These are phyloP conservation scores for Tragelaphus imberbis DNA, from an alignment of 2,113 vertebrate genomes.

Conservation along the genomic window DNA sequence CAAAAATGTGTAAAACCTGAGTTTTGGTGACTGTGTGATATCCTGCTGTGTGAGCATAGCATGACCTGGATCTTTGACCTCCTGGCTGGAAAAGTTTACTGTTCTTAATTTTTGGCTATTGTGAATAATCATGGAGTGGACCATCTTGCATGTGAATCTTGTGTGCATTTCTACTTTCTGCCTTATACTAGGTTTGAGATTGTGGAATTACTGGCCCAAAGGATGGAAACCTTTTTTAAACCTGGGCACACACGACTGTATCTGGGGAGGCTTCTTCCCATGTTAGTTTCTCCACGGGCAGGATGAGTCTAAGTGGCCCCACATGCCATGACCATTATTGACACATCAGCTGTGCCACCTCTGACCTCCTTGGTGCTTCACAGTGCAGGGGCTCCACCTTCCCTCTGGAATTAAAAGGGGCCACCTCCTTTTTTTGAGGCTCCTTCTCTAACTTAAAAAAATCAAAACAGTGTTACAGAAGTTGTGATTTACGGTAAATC, in stretches of 20 bases:
- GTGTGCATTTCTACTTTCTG: not conserved
- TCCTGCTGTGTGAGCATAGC: fast-evolving
- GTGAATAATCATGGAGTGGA: not conserved
- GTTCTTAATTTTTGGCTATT: not conserved
- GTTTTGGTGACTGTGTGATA: not conserved
- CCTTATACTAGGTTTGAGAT: not conserved
- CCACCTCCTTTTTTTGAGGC: not conserved
- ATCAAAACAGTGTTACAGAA: not conserved
- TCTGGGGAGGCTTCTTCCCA: not conserved
- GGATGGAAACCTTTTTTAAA: not conserved
- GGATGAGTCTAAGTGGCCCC: not conserved
- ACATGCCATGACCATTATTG: not conserved
- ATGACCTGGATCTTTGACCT: not conserved
- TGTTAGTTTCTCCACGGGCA: not conserved
- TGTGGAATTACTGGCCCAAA: not conserved
- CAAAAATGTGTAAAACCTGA: not conserved
- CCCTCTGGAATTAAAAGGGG: not conserved
- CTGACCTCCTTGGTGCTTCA: not conserved
- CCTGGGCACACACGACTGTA: not conserved
- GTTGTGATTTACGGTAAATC: not conserved
- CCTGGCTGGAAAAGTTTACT: not conserved
- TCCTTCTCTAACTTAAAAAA: not conserved
- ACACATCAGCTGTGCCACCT: not conserved
- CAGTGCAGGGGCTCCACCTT: not conserved
- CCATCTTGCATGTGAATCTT: not conserved